Evolutionary conservation across 1,140 invertebrate genomes (phyloP), one percentile per base, ranked within the genome.

Genomic region (Danaus plexippus): DNA sequence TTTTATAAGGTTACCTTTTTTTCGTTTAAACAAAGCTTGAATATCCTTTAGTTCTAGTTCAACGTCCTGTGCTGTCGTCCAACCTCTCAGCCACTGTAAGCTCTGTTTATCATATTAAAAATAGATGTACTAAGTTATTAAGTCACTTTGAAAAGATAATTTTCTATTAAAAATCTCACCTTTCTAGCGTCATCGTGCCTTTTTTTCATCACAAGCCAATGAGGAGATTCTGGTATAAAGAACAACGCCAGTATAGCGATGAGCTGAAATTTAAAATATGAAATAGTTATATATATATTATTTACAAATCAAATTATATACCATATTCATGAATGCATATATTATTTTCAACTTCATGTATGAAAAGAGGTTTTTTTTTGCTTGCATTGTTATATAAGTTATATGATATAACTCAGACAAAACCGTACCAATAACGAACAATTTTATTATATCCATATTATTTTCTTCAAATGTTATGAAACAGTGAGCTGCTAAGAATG

Each of bases 171-270:
- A 12, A 45, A 44, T 53, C 13, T 57, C 61, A 87, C 85, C 76
- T 88, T 87, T 59, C 87, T 87, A 1, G 90, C 90, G 15, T 93
- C 91, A 5, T 87, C 73, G 18, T 89, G 64, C 22, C 90, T 88
- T 49, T 90, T 89, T 66, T 90, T 90, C 0, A 86, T 89, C 70
- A 90, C 88, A 10, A 94, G 80, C 94, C 94, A 95, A 62, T 92
- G 89, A 3, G 94, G 93, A 61, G 92, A 94, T 75, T 95, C 94
- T 0, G 94, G 94, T 1, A 95, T 89, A 64, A 93, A 89, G 56
- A 88, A 91, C 0, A 95, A 80, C 0, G 90, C 88, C 0, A 90
- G 45, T 11, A 94, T 89, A 5, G 92, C 91, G 0, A 91, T 57
- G 3, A 85, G 48, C 85, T 87, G 55, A 22, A 69, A 71, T 47